Percentiles rank a stretch among this genome's conserved stretches.
Conservation (phyloP, 2,797 vertebrate genomes). For the Oceanodroma leucorhoa region DNA sequence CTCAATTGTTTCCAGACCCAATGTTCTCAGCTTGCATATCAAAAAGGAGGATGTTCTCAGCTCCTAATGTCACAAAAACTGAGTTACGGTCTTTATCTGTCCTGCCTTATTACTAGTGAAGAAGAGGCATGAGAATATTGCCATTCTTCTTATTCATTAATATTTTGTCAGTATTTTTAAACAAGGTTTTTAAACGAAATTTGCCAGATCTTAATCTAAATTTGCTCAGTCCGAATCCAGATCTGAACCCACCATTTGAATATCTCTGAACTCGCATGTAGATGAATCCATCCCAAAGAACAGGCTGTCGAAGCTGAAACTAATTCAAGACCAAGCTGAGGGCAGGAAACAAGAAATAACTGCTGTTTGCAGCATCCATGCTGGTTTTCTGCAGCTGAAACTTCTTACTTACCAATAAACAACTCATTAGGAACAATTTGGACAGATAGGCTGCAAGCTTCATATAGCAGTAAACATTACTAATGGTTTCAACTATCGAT, state of each 20-base stretch:
- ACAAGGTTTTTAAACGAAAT: background rate
- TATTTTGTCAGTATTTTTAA: background rate
- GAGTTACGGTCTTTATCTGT: background rate
- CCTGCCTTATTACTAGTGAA: background rate
- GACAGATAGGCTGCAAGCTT: background rate
- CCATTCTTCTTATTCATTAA: background rate
- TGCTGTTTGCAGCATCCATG: background rate
- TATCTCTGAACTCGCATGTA: background rate
- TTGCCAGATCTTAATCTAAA: background rate
- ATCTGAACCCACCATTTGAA: background rate
- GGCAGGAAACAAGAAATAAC: background rate
- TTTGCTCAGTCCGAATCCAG: background rate
- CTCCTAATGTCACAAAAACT: background rate
- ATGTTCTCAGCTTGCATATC: background rate
- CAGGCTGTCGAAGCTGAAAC: background rate
- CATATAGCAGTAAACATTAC: background rate
- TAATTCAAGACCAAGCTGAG: background rate
- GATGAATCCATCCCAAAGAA: background rate
- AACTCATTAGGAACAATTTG: background rate
- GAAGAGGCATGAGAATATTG: background rate
- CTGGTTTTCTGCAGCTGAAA: background rate
- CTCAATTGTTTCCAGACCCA: constrained; percentile 34
- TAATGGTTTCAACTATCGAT: background rate
- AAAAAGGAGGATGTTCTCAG: background rate
- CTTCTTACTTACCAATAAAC: background rate